These are phyloP conservation scores for Lepidocolaptes lacrymiger DNA, from an alignment of 2,797 vertebrate genomes.

Conservation along the genomic window DNA sequence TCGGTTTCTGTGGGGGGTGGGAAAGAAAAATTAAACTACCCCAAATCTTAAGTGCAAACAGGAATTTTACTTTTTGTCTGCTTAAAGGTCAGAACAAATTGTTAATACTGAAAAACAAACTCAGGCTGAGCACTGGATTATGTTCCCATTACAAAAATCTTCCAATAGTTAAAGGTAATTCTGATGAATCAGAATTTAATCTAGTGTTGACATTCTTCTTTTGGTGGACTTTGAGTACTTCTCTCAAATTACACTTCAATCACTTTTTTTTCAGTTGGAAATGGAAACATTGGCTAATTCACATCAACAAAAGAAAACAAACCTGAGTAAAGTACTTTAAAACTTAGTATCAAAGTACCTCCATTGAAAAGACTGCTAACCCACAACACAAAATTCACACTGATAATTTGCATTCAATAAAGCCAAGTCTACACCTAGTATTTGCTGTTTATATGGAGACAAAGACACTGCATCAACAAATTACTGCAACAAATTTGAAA, in stretches of 20 bases:
- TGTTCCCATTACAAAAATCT: neutral
- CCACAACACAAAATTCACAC: neutral
- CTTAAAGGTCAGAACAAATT: neutral
- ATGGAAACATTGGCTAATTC: neutral
- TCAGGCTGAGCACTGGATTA: neutral
- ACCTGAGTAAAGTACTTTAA: neutral
- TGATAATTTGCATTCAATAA: neutral
- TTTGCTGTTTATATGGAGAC: neutral
- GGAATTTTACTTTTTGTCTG: neutral
- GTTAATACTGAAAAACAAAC: neutral
- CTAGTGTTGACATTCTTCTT: neutral
- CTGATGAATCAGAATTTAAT: neutral
- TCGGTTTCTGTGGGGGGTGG: neutral
- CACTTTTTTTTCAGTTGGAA: neutral
- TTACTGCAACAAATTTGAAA: neutral
- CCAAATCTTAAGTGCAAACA: neutral
- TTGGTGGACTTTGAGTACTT: neutral
- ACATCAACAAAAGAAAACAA: neutral
- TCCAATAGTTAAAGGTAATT: neutral
- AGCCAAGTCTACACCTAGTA: neutral
- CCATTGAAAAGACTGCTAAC: neutral
- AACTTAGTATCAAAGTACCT: neutral
- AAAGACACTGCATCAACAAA: neutral
- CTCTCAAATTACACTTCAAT: neutral
- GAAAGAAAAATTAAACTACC: neutral